Conservation (phyloP, 2,888 invertebrate genomes). For the Caenorhabditis angaria region DNA sequence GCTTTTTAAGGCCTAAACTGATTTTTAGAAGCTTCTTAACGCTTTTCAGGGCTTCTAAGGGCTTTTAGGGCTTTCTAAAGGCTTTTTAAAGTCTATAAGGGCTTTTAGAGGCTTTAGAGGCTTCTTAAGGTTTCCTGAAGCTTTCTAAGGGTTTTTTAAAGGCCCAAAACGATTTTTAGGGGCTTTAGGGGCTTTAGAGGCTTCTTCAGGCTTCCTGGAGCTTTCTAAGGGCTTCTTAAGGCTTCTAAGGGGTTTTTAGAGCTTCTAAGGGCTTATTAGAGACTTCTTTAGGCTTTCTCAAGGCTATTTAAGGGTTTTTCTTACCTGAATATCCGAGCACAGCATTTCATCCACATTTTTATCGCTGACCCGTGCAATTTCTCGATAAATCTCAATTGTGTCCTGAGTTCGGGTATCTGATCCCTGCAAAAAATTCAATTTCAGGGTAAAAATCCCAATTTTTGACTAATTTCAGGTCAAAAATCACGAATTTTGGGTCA, state of each 20-base stretch:
- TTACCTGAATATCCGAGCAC: conserved; percentile 82
- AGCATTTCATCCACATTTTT: conserved; percentile 75
- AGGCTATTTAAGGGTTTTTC: background rate
- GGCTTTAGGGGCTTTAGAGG: too few species aligned
- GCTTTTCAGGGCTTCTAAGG: background rate
- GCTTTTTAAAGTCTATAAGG: background rate
- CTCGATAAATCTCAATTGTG: conserved; percentile 86
- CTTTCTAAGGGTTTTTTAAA: background rate
- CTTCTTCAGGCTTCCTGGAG: background rate
- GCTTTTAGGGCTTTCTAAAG: background rate
- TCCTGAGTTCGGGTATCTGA: conserved; percentile 73
- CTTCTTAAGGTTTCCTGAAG: background rate
- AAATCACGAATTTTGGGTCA: background rate
- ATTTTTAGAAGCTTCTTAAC: background rate
- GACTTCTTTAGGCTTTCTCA: background rate
- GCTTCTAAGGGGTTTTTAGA: too few species aligned
- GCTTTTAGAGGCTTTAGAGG: too few species aligned
- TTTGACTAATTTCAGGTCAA: background rate
- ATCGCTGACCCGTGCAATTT: conserved; percentile 75
- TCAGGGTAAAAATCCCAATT: background rate
- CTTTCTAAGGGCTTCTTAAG: background rate
- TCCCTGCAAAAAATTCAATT: conserved; percentile 12
- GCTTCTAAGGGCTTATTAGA: too few species aligned
- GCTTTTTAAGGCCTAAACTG: too few species aligned
- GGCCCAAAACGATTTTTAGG: too few species aligned